Evolutionary conservation across 2,113 vertebrate species (phyloP).

Genomic region (Leucosticte australis): DNA sequence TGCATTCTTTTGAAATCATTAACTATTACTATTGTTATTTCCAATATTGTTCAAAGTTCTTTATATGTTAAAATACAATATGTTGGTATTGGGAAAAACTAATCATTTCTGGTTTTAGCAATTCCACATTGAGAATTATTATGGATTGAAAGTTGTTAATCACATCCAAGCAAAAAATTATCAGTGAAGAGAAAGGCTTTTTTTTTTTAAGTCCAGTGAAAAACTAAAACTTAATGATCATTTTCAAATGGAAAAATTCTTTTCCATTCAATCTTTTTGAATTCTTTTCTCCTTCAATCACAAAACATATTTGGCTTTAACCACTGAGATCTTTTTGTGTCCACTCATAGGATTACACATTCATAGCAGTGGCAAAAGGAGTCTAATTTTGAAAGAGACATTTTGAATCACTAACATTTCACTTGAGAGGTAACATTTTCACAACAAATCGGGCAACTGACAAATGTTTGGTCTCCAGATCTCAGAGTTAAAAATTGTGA

Average conservation of each 20-base stretch:
- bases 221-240: neutral
- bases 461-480: constrained; percentile 33
- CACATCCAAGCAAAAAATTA: neutral
- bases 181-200: neutral
- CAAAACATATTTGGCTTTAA: neutral
- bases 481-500: constrained; percentile 31
- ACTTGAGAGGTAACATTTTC: constrained; percentile 56
- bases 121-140: neutral
- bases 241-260: neutral
- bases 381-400: neutral
- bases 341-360: neutral
- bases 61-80: neutral
- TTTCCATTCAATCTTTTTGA: neutral
- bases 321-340: neutral
- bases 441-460: constrained; percentile 38
- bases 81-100: neutral
- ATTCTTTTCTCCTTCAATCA: neutral
- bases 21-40: neutral
- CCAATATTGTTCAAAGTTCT: neutral
- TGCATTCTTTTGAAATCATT: neutral
- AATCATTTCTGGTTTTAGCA: neutral
- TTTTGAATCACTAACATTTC: constrained; percentile 24
- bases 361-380: neutral
- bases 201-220: neutral
- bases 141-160: neutral